These are phyloP conservation scores for Peromyscus maniculatus DNA, from an alignment of 2,113 vertebrate species.

Conservation along the genomic window DNA sequence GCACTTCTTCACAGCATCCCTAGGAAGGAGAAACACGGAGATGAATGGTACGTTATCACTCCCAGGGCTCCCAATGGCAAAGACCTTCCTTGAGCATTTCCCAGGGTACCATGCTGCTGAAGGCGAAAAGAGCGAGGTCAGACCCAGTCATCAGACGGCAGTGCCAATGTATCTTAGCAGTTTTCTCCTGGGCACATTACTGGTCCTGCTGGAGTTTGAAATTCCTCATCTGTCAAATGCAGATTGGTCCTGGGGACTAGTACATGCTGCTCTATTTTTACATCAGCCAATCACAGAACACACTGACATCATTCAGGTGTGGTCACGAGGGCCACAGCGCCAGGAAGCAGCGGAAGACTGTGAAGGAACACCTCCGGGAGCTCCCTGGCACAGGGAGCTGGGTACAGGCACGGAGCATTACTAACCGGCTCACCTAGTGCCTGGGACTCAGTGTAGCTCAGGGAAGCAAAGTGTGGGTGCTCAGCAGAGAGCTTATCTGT, in stretches of 20 bases:
- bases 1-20: conserved; percentile 83
- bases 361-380: neutral
- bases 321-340: neutral
- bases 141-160: neutral
- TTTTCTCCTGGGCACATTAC: neutral
- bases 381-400: neutral
- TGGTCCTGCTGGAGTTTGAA: neutral
- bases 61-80: neutral
- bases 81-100: neutral
- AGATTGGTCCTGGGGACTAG: neutral
- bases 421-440: neutral
- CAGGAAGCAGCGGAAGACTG: neutral
- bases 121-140: neutral
- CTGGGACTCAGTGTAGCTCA: rapidly evolving
- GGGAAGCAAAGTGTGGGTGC: neutral
- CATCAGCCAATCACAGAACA: neutral
- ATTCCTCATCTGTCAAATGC: neutral
- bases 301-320: neutral
- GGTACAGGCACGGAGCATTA: neutral
- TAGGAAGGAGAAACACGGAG: conserved; percentile 46
- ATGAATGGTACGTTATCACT: neutral
- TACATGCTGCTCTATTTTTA: neutral
- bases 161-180: no score
- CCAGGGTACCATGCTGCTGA: neutral
- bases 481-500: rapidly evolving